A percentile compares a stretch with the other conserved stretches of the same genome.
Evolutionary conservation across 2,888 invertebrate species (phyloP).

Genomic region (Abrostola triplasia): DNA sequence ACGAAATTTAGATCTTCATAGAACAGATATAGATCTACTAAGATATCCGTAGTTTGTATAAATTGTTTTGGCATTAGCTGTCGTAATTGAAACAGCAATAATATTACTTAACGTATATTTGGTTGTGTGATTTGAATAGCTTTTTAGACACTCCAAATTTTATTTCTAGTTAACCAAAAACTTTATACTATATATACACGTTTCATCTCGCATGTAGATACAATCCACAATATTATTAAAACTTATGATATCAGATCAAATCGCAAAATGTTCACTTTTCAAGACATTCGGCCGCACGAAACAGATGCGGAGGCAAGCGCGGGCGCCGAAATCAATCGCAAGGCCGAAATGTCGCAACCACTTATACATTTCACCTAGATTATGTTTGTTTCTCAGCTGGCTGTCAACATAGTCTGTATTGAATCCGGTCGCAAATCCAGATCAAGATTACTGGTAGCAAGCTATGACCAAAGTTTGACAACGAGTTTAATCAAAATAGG

Average conservation of each 20-base stretch:
- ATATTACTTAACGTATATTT: too few species aligned
- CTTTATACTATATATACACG: not conserved
- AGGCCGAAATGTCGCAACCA: constrained; percentile 60
- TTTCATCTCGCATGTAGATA: too few species aligned
- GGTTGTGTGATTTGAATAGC: too few species aligned
- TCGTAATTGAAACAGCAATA: too few species aligned
- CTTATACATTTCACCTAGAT: constrained; percentile 53
- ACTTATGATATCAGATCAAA: too few species aligned
- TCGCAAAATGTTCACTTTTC: constrained; percentile 1
- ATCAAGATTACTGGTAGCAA: constrained; percentile 4
- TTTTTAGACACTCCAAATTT: too few species aligned
- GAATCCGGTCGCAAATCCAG: constrained; percentile 48
- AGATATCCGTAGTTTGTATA: too few species aligned
- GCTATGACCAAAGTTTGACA: not conserved
- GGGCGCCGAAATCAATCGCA: constrained; percentile 59
- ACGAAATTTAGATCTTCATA: too few species aligned
- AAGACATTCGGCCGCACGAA: constrained; percentile 17
- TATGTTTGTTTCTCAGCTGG: constrained; percentile 43
- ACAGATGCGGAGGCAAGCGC: constrained; percentile 49
- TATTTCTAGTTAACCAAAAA: too few species aligned
- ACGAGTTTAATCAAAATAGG: constrained; percentile 1
- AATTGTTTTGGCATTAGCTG: too few species aligned
- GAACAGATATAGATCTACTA: too few species aligned
- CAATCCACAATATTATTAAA: too few species aligned
- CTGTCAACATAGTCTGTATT: constrained; percentile 40